Evolutionary conservation across 2,888 invertebrate species (phyloP).

Genomic region (Rapana venosa): DNA sequence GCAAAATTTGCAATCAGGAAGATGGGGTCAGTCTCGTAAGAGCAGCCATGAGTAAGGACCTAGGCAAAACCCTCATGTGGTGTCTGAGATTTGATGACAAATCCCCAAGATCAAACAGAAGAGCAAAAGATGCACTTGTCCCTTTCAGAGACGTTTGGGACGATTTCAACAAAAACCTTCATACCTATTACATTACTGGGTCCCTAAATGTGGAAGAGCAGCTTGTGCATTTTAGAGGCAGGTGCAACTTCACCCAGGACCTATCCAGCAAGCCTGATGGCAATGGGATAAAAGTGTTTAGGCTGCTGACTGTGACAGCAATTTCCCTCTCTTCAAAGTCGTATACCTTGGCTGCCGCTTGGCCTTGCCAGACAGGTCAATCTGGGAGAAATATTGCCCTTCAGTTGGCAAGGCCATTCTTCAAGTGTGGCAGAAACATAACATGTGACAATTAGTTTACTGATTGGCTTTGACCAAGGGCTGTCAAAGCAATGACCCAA

Average conservation of each 20-base stretch:
- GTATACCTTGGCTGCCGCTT: slow-evolving; percentile 19
- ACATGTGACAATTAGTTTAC: slow-evolving; percentile 42
- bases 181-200: slow-evolving; percentile 22
- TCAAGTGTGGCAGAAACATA: slow-evolving; percentile 15
- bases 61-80: no score
- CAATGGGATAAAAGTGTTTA: slow-evolving; percentile 29
- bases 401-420: slow-evolving; percentile 9
- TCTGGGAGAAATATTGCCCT: neutral
- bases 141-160: slow-evolving; percentile 25
- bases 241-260: slow-evolving; percentile 36
- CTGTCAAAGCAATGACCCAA: no score
- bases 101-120: neutral
- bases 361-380: slow-evolving; percentile 30
- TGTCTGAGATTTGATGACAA: slow-evolving; percentile 31
- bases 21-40: no score
- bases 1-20: no score
- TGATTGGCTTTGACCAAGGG: no score
- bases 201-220: slow-evolving; percentile 38
- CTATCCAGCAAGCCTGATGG: slow-evolving; percentile 15
- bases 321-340: slow-evolving; percentile 1
- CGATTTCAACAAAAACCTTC: slow-evolving; percentile 8
- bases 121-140: neutral
- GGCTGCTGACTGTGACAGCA: slow-evolving; percentile 34
- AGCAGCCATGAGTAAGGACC: no score
- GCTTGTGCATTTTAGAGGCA: slow-evolving; percentile 30